phyloP scores from a whole-genome alignment of 1,140 invertebrate species.

The Hestina assimilis region DNA sequence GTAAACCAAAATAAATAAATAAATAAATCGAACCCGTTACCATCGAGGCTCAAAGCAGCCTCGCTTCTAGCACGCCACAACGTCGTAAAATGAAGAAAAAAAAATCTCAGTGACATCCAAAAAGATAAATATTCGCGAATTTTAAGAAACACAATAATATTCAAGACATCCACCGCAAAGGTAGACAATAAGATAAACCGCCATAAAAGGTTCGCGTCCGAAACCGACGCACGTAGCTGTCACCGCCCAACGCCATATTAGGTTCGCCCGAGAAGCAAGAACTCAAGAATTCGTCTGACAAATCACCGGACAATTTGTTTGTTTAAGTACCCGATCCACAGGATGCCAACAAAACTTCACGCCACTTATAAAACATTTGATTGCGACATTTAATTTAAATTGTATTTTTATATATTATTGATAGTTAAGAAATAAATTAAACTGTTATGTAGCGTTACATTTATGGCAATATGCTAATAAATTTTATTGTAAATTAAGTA shows the following conservation, averaged over 20 bases:
- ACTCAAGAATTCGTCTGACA: slow-evolving; percentile 62
- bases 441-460: too few species aligned
- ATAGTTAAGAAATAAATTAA: too few species aligned
- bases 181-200: slow-evolving; percentile 52
- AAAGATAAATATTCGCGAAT: too few species aligned
- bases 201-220: slow-evolving; percentile 43
- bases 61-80: too few species aligned
- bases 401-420: too few species aligned
- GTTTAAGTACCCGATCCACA: slow-evolving; percentile 42
- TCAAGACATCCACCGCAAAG: slow-evolving; percentile 28
- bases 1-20: too few species aligned
- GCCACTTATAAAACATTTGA: slow-evolving; percentile 11
- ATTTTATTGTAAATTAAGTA: too few species aligned
- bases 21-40: too few species aligned
- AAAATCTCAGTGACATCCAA: slow-evolving; percentile 10
- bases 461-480: too few species aligned
- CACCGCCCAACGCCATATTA: slow-evolving; percentile 52
- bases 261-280: slow-evolving; percentile 49
- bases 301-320: slow-evolving; percentile 71
- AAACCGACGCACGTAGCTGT: slow-evolving; percentile 47
- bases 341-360: slow-evolving; percentile 33
- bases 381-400: background rate
- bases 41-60: too few species aligned
- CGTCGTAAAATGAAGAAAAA: slow-evolving; percentile 1
- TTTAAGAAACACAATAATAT: slow-evolving; percentile 33